A percentile compares a stretch with the other conserved stretches of the same genome.
phyloP scores from a whole-genome alignment of 2,888 invertebrate species.

The Zaprionus lineosus region DNA sequence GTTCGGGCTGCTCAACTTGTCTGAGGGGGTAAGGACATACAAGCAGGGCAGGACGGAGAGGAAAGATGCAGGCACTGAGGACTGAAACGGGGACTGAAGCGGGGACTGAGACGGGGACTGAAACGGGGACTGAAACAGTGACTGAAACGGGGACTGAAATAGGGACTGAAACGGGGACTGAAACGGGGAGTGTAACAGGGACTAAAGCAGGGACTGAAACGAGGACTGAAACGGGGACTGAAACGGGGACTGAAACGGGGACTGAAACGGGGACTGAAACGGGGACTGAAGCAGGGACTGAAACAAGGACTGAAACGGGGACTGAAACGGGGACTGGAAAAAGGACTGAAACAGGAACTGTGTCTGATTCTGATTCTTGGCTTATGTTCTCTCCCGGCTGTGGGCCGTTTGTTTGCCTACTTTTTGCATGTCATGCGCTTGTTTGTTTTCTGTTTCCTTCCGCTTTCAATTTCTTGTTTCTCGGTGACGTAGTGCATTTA shows the following conservation, averaged over 20 bases:
- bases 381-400: slow-evolving; percentile 4
- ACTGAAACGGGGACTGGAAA: no score
- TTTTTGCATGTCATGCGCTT: slow-evolving; percentile 75
- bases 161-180: no score
- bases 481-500: slow-evolving; percentile 21
- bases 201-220: no score
- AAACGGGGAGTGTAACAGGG: no score
- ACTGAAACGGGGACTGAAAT: slow-evolving; percentile 16
- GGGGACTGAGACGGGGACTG: background rate
- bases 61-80: slow-evolving; percentile 1
- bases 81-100: background rate
- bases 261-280: no score
- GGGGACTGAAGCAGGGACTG: no score
- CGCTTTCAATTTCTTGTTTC: slow-evolving; percentile 70
- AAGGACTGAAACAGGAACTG: slow-evolving; percentile 23
- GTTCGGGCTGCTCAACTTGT: slow-evolving; percentile 21
- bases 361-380: slow-evolving; percentile 13
- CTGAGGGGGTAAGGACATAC: no score
- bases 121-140: no score
- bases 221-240: no score
- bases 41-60: slow-evolving; percentile 1
- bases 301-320: no score
- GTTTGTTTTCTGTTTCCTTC: slow-evolving; percentile 71
- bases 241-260: no score
- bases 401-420: slow-evolving; percentile 46